A percentile compares a stretch with the other conserved stretches of the same genome.
phyloP scores from a whole-genome alignment of 2,888 invertebrate species.

The Archaeoteleia sp. region DNA sequence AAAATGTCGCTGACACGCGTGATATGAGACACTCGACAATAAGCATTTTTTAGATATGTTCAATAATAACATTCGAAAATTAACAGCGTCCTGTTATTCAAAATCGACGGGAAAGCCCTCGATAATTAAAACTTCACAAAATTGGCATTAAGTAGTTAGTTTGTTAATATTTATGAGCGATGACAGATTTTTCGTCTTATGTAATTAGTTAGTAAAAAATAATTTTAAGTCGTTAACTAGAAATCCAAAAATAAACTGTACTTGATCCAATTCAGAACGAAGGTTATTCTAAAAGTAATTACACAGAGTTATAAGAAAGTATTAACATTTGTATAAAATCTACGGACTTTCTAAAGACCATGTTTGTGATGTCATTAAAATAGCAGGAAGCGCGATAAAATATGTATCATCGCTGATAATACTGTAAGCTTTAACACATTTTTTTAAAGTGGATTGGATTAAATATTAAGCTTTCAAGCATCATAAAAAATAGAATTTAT shows the following conservation, averaged over 20 bases:
- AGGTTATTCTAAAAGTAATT: constrained; percentile 14
- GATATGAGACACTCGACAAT: constrained; percentile 20
- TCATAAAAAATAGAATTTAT: constrained; percentile 1
- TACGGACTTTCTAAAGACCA: background rate
- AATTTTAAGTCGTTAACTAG: background rate
- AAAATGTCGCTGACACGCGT: constrained; percentile 34
- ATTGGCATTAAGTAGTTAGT: no score
- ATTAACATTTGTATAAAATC: constrained; percentile 4
- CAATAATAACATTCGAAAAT: background rate
- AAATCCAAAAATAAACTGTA: background rate
- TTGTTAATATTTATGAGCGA: no score
- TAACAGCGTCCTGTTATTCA: background rate
- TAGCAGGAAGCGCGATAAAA: constrained; percentile 9
- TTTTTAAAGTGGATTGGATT: background rate
- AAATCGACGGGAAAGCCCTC: no score
- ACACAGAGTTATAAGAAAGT: constrained; percentile 1
- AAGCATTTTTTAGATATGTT: background rate
- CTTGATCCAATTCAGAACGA: constrained; percentile 7
- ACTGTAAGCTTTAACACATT: background rate
- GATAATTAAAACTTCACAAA: no score
- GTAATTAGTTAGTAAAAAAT: background rate
- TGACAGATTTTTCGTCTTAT: background rate
- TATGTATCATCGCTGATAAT: background rate
- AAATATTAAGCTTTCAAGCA: background rate
- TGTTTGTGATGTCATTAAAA: constrained; percentile 6